Evolutionary conservation across 2,888 invertebrate genomes (phyloP).

Genomic region (Pollenia amentaria): DNA sequence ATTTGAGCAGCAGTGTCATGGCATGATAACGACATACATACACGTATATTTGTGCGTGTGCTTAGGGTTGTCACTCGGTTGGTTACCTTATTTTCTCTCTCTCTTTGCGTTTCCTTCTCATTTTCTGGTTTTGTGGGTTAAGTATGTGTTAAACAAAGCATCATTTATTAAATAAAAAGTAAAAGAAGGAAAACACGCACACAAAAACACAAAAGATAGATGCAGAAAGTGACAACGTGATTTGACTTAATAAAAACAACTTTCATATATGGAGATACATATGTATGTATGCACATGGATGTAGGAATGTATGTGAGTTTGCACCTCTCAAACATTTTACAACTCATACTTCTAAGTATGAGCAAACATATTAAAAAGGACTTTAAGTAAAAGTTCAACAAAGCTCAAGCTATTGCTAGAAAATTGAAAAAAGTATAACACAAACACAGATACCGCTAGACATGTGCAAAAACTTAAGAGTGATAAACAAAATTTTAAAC

Average conservation of each 20-base stretch:
- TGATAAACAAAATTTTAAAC: conserved; percentile 32
- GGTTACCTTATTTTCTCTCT: conserved; percentile 57
- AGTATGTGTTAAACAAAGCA: conserved; percentile 74
- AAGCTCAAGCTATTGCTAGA: conserved; percentile 38
- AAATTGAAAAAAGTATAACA: conserved; percentile 20
- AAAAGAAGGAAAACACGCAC: conserved; percentile 28
- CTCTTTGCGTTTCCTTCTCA: not conserved
- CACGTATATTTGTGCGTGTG: not conserved
- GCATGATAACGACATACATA: not conserved
- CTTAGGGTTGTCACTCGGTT: conserved; percentile 69
- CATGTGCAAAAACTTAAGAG: conserved; percentile 6
- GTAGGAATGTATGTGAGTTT: not conserved
- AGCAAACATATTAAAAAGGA: conserved; percentile 48
- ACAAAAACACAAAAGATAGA: conserved; percentile 7
- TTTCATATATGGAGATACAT: not conserved
- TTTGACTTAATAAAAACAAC: conserved; percentile 65
- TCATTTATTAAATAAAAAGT: conserved; percentile 72
- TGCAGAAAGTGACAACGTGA: conserved; percentile 69
- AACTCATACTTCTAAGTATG: conserved; percentile 24
- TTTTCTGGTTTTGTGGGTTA: conserved; percentile 68
- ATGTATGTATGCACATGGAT: not conserved
- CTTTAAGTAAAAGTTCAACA: conserved; percentile 57
- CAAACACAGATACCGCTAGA: not conserved
- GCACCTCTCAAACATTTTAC: conserved; percentile 2
- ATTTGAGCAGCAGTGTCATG: conserved; percentile 23